Evolutionary conservation across 2,888 invertebrate species (phyloP), one percentile per base, ranked within the genome.

Genomic region (Shargacucullia verbasci): DNA sequence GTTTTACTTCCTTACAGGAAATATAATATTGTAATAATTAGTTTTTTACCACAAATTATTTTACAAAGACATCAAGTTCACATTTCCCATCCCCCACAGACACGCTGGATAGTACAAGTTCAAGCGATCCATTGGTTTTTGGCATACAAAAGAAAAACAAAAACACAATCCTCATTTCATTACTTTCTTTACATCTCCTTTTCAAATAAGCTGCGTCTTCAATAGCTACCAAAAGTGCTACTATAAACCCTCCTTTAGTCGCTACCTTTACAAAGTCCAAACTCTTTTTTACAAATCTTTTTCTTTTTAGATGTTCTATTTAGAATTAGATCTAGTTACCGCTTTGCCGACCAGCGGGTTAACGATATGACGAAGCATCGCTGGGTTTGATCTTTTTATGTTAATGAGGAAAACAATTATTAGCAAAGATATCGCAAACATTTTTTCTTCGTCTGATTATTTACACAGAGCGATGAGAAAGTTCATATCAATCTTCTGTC

Each of bases 321-420:
- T 79, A 69, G 76, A 72, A 73, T 76, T 79, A 78, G 70, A 76
- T 66, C 68, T 85, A 87, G 83, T 77, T 78, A 78, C 88, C 86
- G 92, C 92, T 93, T 91, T 84, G 88, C 89, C 84, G 85, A 88
- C 89, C 89, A 89, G 91, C 88, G 82, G 85, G 82, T 78, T 70
- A 80, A 80, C 72, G 66, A 69, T 73, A 56, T 75, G 70, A 82
- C 78, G 80, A 72, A 70, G 74, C 79, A 81, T 79, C 82, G 88
- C 90, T 90, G 88, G 83, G 81, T 86, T 86, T 87, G 76, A 81
- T 66, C 67, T 79, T 20, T 79, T 73, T 57, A 52, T 60, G 73
- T 81, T 79, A 62, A 68, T 79, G 73, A 78, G 76, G 48, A 52
- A 65, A 72, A 59, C 46, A 37, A 71, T 15, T 20, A 11, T 35